Conservation (phyloP, 2,888 invertebrate genomes). For the Drosophila putrida region DNA sequence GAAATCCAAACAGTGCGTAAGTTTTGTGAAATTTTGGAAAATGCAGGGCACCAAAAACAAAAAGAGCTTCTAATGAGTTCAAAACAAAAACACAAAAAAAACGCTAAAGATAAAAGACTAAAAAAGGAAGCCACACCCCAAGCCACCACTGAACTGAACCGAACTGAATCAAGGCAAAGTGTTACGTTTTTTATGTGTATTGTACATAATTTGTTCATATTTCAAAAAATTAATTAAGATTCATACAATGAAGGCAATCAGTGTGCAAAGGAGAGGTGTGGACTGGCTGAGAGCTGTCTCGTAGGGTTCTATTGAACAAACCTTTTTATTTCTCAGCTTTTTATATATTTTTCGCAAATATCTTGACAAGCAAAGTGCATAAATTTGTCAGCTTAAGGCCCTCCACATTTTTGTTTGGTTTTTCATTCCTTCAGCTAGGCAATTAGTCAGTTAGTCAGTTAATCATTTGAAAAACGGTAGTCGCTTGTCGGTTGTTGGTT, state of each 20-base stretch:
- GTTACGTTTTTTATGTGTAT: constrained; percentile 10
- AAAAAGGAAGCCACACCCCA: constrained; percentile 71
- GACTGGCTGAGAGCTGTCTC: neutral
- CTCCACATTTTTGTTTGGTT: constrained; percentile 5
- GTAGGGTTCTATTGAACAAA: constrained; percentile 41
- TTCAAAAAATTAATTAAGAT: constrained; percentile 72
- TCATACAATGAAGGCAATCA: constrained; percentile 43
- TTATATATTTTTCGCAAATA: constrained; percentile 12
- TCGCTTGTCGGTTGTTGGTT: constrained; percentile 59
- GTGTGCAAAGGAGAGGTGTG: neutral
- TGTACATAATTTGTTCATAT: constrained; percentile 45
- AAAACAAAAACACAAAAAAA: constrained; percentile 13
- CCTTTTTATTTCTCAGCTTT: constrained; percentile 9
- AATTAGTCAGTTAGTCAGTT: constrained; percentile 36
- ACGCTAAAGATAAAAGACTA: constrained; percentile 8
- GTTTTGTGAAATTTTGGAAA: constrained; percentile 53
- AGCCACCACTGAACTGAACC: too few species aligned
- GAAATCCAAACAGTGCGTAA: constrained; percentile 43
- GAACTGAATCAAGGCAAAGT: constrained; percentile 15
- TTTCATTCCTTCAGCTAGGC: constrained; percentile 31
- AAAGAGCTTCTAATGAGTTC: constrained; percentile 41
- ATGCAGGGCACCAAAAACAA: constrained; percentile 10
- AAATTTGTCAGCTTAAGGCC: constrained; percentile 42
- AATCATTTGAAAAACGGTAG: constrained; percentile 27
- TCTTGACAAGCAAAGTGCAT: constrained; percentile 49